Evolutionary conservation across 2,888 invertebrate genomes (phyloP), one percentile per base, ranked within the genome.

Genomic region (Hipparchia sbordonii): DNA sequence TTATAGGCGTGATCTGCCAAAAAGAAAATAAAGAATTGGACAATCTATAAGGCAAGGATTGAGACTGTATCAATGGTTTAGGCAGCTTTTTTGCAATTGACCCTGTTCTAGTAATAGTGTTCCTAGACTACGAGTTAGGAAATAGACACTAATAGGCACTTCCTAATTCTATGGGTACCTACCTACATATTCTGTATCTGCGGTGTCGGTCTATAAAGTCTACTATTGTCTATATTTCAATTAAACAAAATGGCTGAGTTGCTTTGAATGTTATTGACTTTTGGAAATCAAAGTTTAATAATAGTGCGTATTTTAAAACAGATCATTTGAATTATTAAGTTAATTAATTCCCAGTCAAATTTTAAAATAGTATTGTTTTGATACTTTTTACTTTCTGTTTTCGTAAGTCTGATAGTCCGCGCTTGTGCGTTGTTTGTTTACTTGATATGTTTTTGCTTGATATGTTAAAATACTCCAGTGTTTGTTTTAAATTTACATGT

Each of bases 401-500:
- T 79, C 46, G 13, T 61, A 23, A 56, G 67, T 51, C 8, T 62
- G 69, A 72, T 66, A 46, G 13, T 48, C 10, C 89, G 88, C 89
- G 87, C 84, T 87, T 91, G 89, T 91, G 87, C 90, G 89, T 90
- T 91, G 91, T 91, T 91, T 92, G 89, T 90, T 90, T 90, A 90
- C 89, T 82, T 84, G 76, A 75, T 76, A 75, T 72, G 76, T 78
- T 73, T 74, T 75, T 70, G 71, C 74, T 77, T 56, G 7, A 23
- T 65, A 33, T 33, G 48, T 23, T 33, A 2, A 52, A 52, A 52
- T 23, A 65, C 51, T 12, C 12, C 10, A 33, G 51, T 65, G 65
- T 65, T 65, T 65, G 52, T 52, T 52, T 12, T 23, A 10, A 33
- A 33, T 65, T 45, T 45, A 9, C 39, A 56, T 39, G 13, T 56